Percentiles rank a stretch among this genome's conserved stretches.
Conservation (phyloP, 2,797 vertebrate species). For the Gadopsis bispinosus region DNA sequence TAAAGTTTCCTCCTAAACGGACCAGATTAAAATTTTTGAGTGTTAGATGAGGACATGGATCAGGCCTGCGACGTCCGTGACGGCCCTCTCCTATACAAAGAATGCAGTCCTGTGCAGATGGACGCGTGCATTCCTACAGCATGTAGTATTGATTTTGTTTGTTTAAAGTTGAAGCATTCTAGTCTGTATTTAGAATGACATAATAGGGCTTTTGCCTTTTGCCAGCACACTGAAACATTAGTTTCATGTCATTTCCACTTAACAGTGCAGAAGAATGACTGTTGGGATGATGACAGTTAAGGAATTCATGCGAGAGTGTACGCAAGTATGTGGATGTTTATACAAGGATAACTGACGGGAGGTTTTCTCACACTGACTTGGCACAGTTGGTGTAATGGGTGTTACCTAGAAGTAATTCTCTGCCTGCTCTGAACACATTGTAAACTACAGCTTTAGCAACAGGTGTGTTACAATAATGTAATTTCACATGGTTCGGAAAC, state of each 20-base stretch:
- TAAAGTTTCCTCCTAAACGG: constrained; percentile 10
- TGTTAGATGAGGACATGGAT: constrained; percentile 11
- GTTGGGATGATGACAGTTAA: constrained; percentile 43
- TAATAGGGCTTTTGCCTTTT: neutral
- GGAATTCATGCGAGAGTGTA: constrained; percentile 55
- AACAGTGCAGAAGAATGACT: constrained; percentile 19
- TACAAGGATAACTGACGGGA: constrained; percentile 56
- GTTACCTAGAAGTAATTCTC: constrained; percentile 44
- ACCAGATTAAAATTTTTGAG: constrained; percentile 20
- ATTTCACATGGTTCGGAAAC: constrained; percentile 46
- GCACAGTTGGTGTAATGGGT: constrained; percentile 26
- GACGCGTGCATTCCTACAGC: constrained; percentile 25
- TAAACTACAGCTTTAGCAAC: constrained; percentile 48
- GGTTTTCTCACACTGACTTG: constrained; percentile 63
- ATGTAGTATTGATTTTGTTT: neutral
- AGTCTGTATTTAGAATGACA: neutral
- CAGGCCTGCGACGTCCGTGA: neutral
- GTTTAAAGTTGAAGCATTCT: neutral
- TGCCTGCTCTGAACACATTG: constrained; percentile 22
- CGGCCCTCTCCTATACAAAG: constrained; percentile 1
- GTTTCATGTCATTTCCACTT: constrained; percentile 17
- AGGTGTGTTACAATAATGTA: constrained; percentile 50
- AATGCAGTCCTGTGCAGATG: constrained; percentile 23
- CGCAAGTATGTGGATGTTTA: constrained; percentile 72
- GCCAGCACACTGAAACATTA: neutral